Evolutionary conservation across 2,113 vertebrate genomes (phyloP), one percentile per base, ranked within the genome.

Genomic region (Prunella himalayana): DNA sequence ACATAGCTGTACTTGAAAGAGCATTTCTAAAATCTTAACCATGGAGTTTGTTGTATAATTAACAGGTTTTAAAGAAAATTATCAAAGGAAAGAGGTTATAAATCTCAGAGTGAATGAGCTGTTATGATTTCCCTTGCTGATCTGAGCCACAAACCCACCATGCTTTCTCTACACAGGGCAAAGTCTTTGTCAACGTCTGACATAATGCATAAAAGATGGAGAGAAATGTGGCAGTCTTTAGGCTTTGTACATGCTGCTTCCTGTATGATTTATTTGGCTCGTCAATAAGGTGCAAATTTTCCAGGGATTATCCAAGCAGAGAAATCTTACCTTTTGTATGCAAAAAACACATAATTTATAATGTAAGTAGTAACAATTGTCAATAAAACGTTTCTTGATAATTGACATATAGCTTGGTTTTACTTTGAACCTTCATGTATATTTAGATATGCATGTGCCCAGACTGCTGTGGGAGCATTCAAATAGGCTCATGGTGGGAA

Each of bases 261-360:
- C 68, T 19, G 10, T 41, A n/a, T 50, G 86, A 95, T 89, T 78
- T 85, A 86, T 95, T 92, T 95, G 83, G 83, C 68, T 92, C 15
- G 17, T 94, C 82, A 94, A 2, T 51, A 81, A 94, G 53, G 75
- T 89, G 71, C 81, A 53, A 37, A 50, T 91, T 95, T 94, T 96
- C 64, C 88, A 90, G 25, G 31, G 33, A 41, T 92, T 92, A 91
- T 83, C 56, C 91, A 92, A 92, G 37, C 37, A 37, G 37, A 37
- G 37, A 37, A 37, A 37, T 37, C 37, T 37, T 37, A 37, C 37
- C 37, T 37, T 37, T 37, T 37, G 37, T 37, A 37, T 37, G 37
- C 37, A 37, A 37, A 37, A 7, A 37, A 37, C 37, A 37, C 37
- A 37, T 9, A 37, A 37, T 37, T 37, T 37, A 7, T 9, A 37